Evolutionary conservation across 2,797 vertebrate genomes (phyloP).

Genomic region (Apodemus agrarius): DNA sequence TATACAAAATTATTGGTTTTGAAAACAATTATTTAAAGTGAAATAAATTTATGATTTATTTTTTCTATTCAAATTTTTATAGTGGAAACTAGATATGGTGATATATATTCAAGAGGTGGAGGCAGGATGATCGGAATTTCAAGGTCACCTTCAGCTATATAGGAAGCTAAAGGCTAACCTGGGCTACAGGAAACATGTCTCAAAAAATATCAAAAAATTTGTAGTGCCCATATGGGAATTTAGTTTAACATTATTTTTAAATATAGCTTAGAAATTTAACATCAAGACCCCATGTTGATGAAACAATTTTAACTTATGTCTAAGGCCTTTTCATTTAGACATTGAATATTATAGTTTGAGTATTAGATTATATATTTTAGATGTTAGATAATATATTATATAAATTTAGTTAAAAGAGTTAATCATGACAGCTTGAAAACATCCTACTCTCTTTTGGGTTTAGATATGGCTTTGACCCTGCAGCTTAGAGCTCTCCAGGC

Average conservation of each 20-base stretch:
- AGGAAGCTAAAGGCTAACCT: background rate
- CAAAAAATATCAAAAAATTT: background rate
- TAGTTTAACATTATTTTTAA: constrained; percentile 54
- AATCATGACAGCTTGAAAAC: constrained; percentile 42
- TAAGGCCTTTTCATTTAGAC: constrained; percentile 24
- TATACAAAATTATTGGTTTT: constrained; percentile 2
- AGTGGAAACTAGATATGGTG: background rate
- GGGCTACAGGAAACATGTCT: background rate
- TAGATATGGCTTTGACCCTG: constrained; percentile 96
- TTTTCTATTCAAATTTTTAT: constrained; percentile 47
- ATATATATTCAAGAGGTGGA: background rate
- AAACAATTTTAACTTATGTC: background rate
- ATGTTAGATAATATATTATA: background rate
- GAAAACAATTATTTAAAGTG: background rate
- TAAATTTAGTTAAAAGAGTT: constrained; percentile 24
- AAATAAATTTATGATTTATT: constrained; percentile 27
- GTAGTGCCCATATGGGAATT: constrained; percentile 52
- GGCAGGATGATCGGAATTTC: background rate
- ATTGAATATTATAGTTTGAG: background rate
- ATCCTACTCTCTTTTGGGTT: constrained; percentile 58
- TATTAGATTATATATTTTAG: background rate
- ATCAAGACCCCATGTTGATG: background rate
- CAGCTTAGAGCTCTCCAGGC: constrained; percentile 97
- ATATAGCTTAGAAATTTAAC: background rate
- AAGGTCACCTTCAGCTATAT: background rate